Percentiles rank a stretch among this genome's conserved stretches.
Evolutionary conservation across 2,113 vertebrate genomes (phyloP).

Genomic region (Physeter macrocephalus): DNA sequence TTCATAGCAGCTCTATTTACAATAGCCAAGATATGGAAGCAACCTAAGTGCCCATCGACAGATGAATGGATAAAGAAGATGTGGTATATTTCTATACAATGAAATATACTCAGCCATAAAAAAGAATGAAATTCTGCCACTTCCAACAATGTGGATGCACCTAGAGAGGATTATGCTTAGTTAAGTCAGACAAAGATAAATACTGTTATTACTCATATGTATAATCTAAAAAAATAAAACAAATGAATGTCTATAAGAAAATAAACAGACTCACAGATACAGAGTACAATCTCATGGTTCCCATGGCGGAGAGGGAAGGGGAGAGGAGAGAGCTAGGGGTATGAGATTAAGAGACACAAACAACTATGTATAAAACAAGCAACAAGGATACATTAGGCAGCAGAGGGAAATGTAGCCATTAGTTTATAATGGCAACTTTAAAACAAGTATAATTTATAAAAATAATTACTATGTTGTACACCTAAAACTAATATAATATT

Average conservation of each 20-base stretch:
- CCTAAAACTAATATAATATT: neutral
- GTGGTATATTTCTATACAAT: neutral
- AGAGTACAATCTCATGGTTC: neutral
- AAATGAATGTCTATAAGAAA: neutral
- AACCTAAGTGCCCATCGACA: neutral
- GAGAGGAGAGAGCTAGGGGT: accelerated
- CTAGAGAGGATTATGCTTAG: neutral
- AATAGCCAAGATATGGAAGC: neutral
- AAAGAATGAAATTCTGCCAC: neutral
- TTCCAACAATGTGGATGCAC: neutral
- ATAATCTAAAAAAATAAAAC: neutral
- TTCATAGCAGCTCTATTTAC: neutral
- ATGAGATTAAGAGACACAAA: neutral
- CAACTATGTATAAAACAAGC: neutral
- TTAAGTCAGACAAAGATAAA: neutral
- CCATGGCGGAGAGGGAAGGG: neutral
- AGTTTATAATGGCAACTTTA: neutral
- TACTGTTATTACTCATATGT: neutral
- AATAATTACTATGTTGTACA: neutral
- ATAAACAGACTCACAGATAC: neutral
- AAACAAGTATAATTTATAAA: neutral
- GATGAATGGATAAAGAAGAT: neutral
- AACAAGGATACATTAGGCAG: neutral
- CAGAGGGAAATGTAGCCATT: neutral
- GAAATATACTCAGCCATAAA: neutral